Conservation (phyloP, 2,888 invertebrate genomes). For the Meteorus cinctellus region DNA sequence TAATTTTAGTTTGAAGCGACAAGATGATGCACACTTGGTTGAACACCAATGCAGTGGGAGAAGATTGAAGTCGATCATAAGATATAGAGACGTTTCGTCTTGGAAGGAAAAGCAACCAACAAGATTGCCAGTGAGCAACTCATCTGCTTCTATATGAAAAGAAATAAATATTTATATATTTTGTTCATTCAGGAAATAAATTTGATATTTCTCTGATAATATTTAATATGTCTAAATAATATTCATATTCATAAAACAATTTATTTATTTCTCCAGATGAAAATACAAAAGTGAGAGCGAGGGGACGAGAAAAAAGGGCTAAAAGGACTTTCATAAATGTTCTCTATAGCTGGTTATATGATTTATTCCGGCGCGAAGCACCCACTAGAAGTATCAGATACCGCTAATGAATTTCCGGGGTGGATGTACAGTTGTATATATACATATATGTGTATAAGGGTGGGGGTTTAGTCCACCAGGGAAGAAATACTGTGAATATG, state of each 20-base stretch:
- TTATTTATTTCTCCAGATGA: slow-evolving; percentile 17
- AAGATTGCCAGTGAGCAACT: slow-evolving; percentile 8
- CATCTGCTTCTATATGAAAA: not conserved
- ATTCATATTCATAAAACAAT: slow-evolving; percentile 14
- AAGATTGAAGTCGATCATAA: slow-evolving; percentile 65
- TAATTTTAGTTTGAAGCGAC: slow-evolving; percentile 68
- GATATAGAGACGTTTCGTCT: slow-evolving; percentile 56
- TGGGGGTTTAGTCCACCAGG: slow-evolving; percentile 35
- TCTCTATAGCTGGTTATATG: slow-evolving; percentile 53
- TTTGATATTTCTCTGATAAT: slow-evolving; percentile 10
- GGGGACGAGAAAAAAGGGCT: slow-evolving; percentile 40
- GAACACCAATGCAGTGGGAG: slow-evolving; percentile 62
- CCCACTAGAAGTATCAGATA: slow-evolving; percentile 71
- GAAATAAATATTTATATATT: not conserved
- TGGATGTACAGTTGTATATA: not conserved
- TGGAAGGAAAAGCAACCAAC: not conserved
- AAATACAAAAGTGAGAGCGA: not conserved
- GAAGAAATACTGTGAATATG: slow-evolving; percentile 36
- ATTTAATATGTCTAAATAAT: slow-evolving; percentile 10
- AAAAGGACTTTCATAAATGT: slow-evolving; percentile 44
- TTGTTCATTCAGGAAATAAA: not conserved
- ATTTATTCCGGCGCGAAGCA: slow-evolving; percentile 70
- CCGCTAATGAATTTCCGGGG: slow-evolving; percentile 67
- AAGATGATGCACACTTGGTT: slow-evolving; percentile 60
- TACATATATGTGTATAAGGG: not conserved